These are phyloP conservation scores for Calameuta filiformis DNA, from an alignment of 2,888 invertebrate species.

Conservation along the genomic window DNA sequence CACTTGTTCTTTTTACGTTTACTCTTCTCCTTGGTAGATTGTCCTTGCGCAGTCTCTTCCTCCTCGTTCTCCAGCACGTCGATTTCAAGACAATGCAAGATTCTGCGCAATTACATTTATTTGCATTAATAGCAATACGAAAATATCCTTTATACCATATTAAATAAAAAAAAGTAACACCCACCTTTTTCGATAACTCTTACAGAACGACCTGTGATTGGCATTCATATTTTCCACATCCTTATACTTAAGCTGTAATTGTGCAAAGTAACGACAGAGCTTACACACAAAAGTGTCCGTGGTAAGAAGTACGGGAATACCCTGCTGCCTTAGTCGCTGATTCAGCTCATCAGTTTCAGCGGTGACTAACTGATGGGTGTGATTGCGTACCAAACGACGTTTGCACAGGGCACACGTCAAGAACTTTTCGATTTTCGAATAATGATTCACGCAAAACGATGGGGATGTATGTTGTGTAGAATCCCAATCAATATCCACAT, in stretches of 20 bases:
- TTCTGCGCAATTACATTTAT: slow-evolving; percentile 66
- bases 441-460: slow-evolving; percentile 73
- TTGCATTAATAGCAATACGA: neutral
- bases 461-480: slow-evolving; percentile 61
- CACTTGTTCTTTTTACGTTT: slow-evolving; percentile 67
- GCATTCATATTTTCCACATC: slow-evolving; percentile 64
- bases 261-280: slow-evolving; percentile 82
- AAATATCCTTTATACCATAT: neutral
- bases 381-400: slow-evolving; percentile 79
- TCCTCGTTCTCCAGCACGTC: slow-evolving; percentile 72
- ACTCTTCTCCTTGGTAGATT: slow-evolving; percentile 47
- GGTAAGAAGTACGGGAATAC: slow-evolving; percentile 76
- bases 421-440: slow-evolving; percentile 77
- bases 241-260: slow-evolving; percentile 74
- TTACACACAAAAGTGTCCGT: slow-evolving; percentile 84
- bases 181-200: slow-evolving; percentile 74
- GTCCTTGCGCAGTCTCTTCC: slow-evolving; percentile 56
- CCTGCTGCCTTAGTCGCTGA: slow-evolving; percentile 69
- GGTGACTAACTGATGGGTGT: slow-evolving; percentile 77
- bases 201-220: slow-evolving; percentile 70
- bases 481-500: slow-evolving; percentile 66
- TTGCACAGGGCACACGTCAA: slow-evolving; percentile 83
- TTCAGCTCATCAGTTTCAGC: slow-evolving; percentile 70
- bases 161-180: slow-evolving; percentile 23
- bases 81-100: slow-evolving; percentile 81